Percentiles rank a stretch among this genome's conserved stretches.
phyloP scores from a whole-genome alignment of 2,888 invertebrate species.

The Platycnemis pennipes region DNA sequence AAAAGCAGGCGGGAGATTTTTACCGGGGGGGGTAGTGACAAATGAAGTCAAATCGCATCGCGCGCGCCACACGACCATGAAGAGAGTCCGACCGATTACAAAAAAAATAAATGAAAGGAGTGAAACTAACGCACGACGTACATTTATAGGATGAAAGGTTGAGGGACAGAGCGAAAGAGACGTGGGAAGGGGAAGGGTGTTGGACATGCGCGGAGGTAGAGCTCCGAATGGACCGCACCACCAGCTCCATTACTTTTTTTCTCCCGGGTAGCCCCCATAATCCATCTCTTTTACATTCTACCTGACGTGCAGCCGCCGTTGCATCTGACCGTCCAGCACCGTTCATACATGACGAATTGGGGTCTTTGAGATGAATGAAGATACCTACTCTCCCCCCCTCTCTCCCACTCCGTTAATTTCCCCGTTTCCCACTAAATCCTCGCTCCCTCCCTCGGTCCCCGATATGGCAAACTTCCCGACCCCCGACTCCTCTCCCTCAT shows the following conservation, averaged over 20 bases:
- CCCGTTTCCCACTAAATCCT: not conserved
- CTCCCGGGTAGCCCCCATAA: not conserved
- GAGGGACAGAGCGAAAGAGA: not conserved
- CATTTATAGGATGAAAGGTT: not conserved
- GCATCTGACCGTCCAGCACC: not conserved
- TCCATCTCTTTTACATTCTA: not conserved
- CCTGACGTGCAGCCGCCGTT: not conserved
- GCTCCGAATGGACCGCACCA: too few relatives aligned
- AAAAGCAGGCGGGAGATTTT: not conserved
- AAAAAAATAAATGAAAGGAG: not conserved
- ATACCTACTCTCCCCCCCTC: not conserved
- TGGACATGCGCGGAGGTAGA: too few relatives aligned
- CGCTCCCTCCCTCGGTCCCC: not conserved
- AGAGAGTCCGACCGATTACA: not conserved
- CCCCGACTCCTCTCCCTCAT: not conserved
- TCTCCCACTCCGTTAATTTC: not conserved
- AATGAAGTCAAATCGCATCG: slow-evolving; percentile 12
- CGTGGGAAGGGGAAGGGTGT: not conserved
- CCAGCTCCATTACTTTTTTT: too few relatives aligned
- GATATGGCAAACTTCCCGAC: not conserved
- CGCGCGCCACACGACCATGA: not conserved
- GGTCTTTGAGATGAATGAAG: slow-evolving; percentile 11
- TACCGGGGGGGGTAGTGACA: not conserved
- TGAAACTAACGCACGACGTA: not conserved
- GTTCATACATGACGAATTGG: slow-evolving; percentile 19